phyloP scores from a whole-genome alignment of 2,888 invertebrate species.

The Selenia dentaria region DNA sequence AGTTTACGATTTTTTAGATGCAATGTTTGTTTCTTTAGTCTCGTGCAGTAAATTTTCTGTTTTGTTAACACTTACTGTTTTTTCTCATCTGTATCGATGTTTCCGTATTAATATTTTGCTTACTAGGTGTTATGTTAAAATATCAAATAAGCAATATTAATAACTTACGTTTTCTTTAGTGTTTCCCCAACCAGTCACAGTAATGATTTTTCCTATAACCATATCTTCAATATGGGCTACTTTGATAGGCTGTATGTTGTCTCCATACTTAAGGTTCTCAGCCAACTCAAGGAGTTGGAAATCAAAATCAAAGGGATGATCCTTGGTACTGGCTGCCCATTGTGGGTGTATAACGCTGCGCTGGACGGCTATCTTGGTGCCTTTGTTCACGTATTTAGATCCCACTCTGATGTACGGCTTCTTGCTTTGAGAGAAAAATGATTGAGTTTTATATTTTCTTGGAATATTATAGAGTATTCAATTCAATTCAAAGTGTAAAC shows the following conservation, averaged over 20 bases:
- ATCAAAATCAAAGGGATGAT: conserved; percentile 73
- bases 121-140: no score
- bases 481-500: no score
- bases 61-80: no score
- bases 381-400: conserved; percentile 65
- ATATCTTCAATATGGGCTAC: conserved; percentile 71
- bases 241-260: conserved; percentile 64
- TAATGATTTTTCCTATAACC: conserved; percentile 67
- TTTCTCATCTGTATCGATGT: no score
- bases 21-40: no score
- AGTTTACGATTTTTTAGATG: no score
- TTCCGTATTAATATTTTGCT: no score
- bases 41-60: no score
- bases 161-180: conserved; percentile 71
- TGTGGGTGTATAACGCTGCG: conserved; percentile 55
- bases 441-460: no score
- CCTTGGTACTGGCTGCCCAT: conserved; percentile 59
- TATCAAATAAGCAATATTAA: no score
- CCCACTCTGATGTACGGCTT: conserved; percentile 67
- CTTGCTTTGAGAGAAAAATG: conserved; percentile 50
- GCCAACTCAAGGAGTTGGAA: conserved; percentile 65
- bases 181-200: conserved; percentile 78
- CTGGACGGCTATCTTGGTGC: conserved; percentile 50
- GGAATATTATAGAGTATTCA: no score
- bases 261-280: conserved; percentile 56